Percentiles rank a stretch among this genome's conserved stretches.
Evolutionary conservation across 2,888 invertebrate species (phyloP).

Genomic region (Onchidella celtica): DNA sequence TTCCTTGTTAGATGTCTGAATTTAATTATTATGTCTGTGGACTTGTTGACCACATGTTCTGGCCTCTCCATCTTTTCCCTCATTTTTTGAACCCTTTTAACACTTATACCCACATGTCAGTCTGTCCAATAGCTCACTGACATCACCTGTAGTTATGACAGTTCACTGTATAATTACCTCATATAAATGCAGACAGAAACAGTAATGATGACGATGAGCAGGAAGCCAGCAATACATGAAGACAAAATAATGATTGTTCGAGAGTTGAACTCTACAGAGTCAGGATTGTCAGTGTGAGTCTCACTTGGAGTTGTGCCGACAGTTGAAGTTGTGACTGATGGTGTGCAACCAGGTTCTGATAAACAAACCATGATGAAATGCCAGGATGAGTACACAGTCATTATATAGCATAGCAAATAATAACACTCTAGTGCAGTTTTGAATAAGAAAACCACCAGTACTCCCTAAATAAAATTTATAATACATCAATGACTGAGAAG

Average conservation of each 20-base stretch:
- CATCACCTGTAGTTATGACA: no score
- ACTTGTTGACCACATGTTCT: no score
- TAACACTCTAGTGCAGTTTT: background rate
- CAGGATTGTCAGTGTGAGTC: background rate
- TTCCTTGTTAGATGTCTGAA: no score
- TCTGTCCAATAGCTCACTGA: no score
- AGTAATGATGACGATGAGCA: constrained; percentile 54
- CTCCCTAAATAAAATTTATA: background rate
- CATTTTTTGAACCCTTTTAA: no score
- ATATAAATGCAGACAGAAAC: constrained; percentile 47
- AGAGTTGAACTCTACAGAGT: constrained; percentile 49
- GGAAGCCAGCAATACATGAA: constrained; percentile 52
- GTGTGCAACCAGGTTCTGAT: constrained; percentile 41
- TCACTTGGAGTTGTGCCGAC: background rate
- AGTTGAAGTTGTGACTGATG: constrained; percentile 9
- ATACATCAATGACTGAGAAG: no score
- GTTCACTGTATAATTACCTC: constrained; percentile 48
- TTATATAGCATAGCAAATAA: background rate
- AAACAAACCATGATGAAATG: no score
- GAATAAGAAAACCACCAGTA: background rate
- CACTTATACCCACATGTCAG: no score
- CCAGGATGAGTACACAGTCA: no score
- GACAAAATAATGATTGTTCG: constrained; percentile 57
- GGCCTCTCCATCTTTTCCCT: no score
- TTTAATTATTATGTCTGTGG: no score